These are phyloP conservation scores for Pseudorasbora parva DNA, from an alignment of 2,113 vertebrate species.

Conservation along the genomic window DNA sequence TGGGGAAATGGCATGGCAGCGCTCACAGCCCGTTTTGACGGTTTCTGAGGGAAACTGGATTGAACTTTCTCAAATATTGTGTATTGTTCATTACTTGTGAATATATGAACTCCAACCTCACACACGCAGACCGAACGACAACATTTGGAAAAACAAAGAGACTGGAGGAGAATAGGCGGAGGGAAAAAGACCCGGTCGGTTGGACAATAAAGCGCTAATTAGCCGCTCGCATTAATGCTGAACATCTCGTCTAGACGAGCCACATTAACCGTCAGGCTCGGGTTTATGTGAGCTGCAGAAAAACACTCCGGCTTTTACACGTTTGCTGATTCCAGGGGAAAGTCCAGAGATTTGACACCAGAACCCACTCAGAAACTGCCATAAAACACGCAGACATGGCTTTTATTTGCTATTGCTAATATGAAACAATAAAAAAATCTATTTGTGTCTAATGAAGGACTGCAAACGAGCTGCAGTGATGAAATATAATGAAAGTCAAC, in stretches of 20 bases:
- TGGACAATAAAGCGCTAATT: conserved; percentile 78
- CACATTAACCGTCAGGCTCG: conserved; percentile 71
- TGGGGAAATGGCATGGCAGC: too few species aligned
- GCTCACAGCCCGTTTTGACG: too few species aligned
- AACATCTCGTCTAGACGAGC: conserved; percentile 80
- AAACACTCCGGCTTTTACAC: too few species aligned
- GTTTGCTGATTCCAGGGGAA: conserved; percentile 76
- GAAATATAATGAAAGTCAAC: background rate
- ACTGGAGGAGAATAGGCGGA: conserved; percentile 68
- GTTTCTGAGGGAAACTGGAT: background rate
- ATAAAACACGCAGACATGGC: background rate
- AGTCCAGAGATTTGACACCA: conserved; percentile 52
- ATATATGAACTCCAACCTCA: conserved; percentile 24
- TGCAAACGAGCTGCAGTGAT: background rate
- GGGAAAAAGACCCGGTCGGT: conserved; percentile 68
- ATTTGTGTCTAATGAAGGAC: background rate
- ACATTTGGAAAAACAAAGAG: conserved; percentile 76
- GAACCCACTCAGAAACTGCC: background rate
- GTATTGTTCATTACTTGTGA: background rate
- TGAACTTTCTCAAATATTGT: background rate
- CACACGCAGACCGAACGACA: conserved; percentile 62
- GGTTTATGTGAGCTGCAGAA: conserved; percentile 69
- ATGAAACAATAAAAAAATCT: background rate
- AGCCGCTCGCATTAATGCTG: conserved; percentile 77
- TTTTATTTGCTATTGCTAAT: background rate